phyloP scores from a whole-genome alignment of 2,888 invertebrate species.

The Norana najaformis region DNA sequence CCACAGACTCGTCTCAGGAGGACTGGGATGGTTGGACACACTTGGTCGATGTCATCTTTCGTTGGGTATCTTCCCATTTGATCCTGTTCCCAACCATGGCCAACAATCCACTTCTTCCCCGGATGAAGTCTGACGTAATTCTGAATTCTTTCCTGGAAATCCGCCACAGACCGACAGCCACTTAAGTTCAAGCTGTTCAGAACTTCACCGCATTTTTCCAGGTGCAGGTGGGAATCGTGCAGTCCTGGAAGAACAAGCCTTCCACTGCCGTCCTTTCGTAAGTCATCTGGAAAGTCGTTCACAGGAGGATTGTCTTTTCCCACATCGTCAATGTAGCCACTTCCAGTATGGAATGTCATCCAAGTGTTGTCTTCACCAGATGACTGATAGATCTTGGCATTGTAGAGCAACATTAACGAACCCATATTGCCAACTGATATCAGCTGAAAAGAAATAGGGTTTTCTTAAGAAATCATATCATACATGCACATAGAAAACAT shows the following conservation, averaged over 20 bases:
- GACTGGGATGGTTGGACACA: constrained; percentile 41
- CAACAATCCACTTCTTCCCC: constrained; percentile 34
- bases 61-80: constrained; percentile 41
- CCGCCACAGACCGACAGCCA: constrained; percentile 34
- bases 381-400: constrained; percentile 38
- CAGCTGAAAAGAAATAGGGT: not conserved
- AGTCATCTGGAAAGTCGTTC: constrained; percentile 23
- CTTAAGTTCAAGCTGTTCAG: constrained; percentile 29
- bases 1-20: constrained; percentile 39
- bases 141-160: constrained; percentile 31
- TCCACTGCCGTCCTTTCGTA: constrained; percentile 30
- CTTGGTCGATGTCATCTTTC: constrained; percentile 42
- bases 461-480: not conserved
- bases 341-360: constrained; percentile 38
- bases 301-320: constrained; percentile 29
- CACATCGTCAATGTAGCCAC: constrained; percentile 34
- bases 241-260: constrained; percentile 41
- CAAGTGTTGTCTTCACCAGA: constrained; percentile 31
- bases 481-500: not conserved
- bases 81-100: constrained; percentile 42
- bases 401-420: constrained; percentile 34
- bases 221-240: constrained; percentile 45
- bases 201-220: constrained; percentile 30
- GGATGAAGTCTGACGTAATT: constrained; percentile 29
- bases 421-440: constrained; percentile 14